These are phyloP conservation scores for Lordiphosa fenestrarum DNA, from an alignment of 2,888 invertebrate species.

Conservation along the genomic window DNA sequence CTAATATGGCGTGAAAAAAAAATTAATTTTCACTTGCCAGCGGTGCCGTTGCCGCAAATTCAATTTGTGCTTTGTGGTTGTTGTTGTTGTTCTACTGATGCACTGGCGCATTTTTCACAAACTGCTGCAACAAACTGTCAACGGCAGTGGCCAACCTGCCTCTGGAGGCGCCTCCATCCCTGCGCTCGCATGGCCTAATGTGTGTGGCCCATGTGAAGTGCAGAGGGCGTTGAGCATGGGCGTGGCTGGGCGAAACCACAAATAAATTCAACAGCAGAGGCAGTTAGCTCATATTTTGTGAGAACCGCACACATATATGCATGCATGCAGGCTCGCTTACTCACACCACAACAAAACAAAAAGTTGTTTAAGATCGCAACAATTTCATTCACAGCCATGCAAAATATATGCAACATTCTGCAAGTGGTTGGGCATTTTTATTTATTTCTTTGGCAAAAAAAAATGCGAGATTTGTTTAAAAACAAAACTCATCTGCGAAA, in stretches of 20 bases:
- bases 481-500: too few relatives aligned
- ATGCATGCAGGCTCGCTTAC: constrained; percentile 8
- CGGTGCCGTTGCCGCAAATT: constrained; percentile 32
- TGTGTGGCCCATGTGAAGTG: constrained; percentile 16
- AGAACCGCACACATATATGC: constrained; percentile 18
- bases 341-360: constrained; percentile 13
- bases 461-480: too few relatives aligned
- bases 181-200: constrained; percentile 21
- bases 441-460: too few relatives aligned
- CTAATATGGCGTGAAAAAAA: constrained; percentile 44
- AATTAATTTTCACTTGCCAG: constrained; percentile 28
- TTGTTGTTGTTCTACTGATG: constrained; percentile 13
- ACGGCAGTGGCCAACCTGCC: constrained; percentile 32
- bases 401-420: too few relatives aligned
- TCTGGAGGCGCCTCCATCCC: background rate
- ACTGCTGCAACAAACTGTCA: constrained; percentile 51
- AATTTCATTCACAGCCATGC: background rate
- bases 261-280: constrained; percentile 62
- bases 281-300: constrained; percentile 45
- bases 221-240: constrained; percentile 3
- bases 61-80: constrained; percentile 41
- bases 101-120: constrained; percentile 41
- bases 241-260: constrained; percentile 44
- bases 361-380: constrained; percentile 4
- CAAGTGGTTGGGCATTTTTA: too few relatives aligned